These are phyloP conservation scores for Diorhabda carinulata DNA, from an alignment of 1,140 invertebrate genomes.

Conservation along the genomic window DNA sequence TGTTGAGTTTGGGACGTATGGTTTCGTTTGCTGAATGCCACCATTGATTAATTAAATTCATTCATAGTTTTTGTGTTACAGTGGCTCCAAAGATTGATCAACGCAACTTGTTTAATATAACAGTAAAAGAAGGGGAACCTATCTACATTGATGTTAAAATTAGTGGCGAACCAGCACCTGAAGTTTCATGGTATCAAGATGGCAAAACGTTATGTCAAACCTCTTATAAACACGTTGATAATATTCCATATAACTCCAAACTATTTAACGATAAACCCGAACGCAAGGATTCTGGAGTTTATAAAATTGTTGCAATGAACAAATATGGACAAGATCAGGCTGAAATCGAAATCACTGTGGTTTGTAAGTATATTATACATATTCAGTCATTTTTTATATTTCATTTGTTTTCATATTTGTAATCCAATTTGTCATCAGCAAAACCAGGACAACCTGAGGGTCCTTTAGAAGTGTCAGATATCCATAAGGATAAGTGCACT, in stretches of 20 bases:
- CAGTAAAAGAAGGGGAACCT: conserved; percentile 77
- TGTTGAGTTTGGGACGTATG: too few relatives aligned
- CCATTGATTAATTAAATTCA: too few relatives aligned
- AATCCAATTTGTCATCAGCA: conserved; percentile 52
- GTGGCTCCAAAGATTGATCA: conserved; percentile 91
- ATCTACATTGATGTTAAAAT: conserved; percentile 81
- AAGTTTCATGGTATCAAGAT: conserved; percentile 68
- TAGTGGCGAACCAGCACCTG: conserved; percentile 78
- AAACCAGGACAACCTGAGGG: conserved; percentile 91
- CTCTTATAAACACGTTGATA: conserved; percentile 64
- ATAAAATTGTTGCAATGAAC: conserved; percentile 80
- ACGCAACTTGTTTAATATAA: conserved; percentile 70
- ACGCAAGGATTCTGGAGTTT: conserved; percentile 79
- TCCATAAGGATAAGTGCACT: conserved; percentile 91
- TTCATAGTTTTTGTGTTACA: conserved; percentile 46
- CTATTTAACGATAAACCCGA: conserved; percentile 78
- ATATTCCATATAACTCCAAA: conserved; percentile 83
- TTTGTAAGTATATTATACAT: conserved; percentile 64
- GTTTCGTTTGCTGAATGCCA: too few relatives aligned
- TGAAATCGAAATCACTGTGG: conserved; percentile 86
- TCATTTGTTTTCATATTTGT: not conserved
- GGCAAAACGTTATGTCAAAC: conserved; percentile 58
- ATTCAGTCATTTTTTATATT: not conserved
- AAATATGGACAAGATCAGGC: conserved; percentile 84
- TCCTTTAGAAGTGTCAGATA: conserved; percentile 90